A percentile compares a stretch with the other conserved stretches of the same genome.
phyloP scores from a whole-genome alignment of 2,888 invertebrate species.

The Phaonia tiefii region DNA sequence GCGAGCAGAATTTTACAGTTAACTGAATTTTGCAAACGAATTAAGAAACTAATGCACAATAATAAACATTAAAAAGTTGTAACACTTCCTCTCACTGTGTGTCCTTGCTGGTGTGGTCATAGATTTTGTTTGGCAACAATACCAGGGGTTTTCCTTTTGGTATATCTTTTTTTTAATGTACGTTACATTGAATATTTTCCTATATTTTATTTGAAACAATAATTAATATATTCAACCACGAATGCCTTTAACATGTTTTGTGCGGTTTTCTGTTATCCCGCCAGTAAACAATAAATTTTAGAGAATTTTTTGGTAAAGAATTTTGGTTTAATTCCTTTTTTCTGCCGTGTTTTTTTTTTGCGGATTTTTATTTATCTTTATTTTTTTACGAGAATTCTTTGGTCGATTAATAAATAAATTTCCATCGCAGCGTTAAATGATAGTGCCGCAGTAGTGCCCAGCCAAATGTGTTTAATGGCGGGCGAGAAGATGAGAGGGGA shows the following conservation, averaged over 20 bases:
- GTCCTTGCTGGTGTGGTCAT: background rate
- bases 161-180: too few species aligned
- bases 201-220: conserved; percentile 18
- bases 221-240: conserved; percentile 28
- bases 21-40: too few species aligned
- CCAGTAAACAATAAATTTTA: conserved; percentile 31
- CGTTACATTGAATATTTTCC: conserved; percentile 35
- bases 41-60: too few species aligned
- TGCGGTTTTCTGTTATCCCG: background rate
- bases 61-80: too few species aligned
- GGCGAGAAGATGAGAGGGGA: background rate
- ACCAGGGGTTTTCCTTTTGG: too few species aligned
- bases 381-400: background rate
- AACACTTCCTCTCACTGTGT: background rate
- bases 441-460: background rate
- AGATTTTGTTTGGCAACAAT: too few species aligned
- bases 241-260: background rate
- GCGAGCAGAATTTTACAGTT: too few species aligned
- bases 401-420: conserved; percentile 28
- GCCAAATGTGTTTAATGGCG: background rate
- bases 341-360: background rate
- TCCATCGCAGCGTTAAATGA: background rate
- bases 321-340: conserved; percentile 15
- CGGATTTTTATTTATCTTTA: conserved; percentile 18
- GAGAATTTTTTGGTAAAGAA: background rate